phyloP scores from a whole-genome alignment of 2,797 vertebrate genomes.

The Euthynnus affinis region DNA sequence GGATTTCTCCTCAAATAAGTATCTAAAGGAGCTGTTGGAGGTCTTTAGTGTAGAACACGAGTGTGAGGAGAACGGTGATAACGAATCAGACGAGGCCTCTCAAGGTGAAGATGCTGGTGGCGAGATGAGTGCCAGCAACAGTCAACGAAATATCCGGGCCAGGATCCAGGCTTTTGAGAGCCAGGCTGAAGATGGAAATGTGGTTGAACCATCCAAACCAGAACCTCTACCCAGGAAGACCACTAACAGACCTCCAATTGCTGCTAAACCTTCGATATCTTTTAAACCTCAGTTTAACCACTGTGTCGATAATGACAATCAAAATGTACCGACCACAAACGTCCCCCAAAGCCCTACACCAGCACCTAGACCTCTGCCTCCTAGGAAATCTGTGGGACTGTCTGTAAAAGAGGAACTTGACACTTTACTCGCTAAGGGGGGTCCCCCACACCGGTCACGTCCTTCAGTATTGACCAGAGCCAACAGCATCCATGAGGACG shows the following conservation, averaged over 20 bases:
- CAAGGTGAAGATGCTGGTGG: conserved; percentile 61
- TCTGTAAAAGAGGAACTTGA: conserved; percentile 73
- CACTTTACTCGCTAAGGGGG: conserved; percentile 70
- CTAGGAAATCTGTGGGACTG: conserved; percentile 78
- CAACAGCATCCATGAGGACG: conserved; percentile 80
- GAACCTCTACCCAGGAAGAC: conserved; percentile 86
- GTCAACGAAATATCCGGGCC: conserved; percentile 88
- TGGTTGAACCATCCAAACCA: conserved; percentile 78
- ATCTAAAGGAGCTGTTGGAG: conserved; percentile 80
- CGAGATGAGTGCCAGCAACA: conserved; percentile 88
- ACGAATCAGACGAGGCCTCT: conserved; percentile 38
- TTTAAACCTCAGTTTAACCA: conserved; percentile 81
- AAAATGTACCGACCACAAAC: conserved; percentile 72
- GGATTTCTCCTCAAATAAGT: conserved; percentile 51
- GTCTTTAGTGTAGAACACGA: conserved; percentile 64
- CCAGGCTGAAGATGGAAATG: conserved; percentile 82
- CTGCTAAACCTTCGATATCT: conserved; percentile 88
- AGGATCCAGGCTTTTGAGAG: conserved; percentile 94
- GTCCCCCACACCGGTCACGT: conserved; percentile 66
- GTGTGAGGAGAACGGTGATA: conserved; percentile 19
- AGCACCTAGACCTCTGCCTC: conserved; percentile 84
- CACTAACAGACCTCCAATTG: conserved; percentile 80
- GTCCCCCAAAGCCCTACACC: conserved; percentile 61
- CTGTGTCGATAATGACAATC: conserved; percentile 64
- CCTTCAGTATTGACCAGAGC: conserved; percentile 80